A percentile compares a stretch with the other conserved stretches of the same genome.
phyloP scores from a whole-genome alignment of 1,140 invertebrate species.

The Dendrolimus kikuchii region DNA sequence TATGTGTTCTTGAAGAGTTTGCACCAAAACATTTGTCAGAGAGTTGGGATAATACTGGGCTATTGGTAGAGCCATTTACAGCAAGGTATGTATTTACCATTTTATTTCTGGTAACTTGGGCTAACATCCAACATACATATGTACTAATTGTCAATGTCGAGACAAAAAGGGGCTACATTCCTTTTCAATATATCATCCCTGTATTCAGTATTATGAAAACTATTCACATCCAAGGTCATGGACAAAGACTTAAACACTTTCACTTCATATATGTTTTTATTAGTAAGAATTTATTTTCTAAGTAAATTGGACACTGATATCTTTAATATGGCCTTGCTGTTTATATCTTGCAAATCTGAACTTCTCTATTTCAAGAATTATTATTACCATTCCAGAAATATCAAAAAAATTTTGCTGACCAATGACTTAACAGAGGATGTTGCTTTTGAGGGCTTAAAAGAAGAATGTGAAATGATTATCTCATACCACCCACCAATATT shows the following conservation, averaged over 20 bases:
- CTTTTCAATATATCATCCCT: too few species aligned
- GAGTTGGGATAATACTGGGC: constrained; percentile 96
- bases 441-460: constrained; percentile 84
- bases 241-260: too few species aligned
- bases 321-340: too few species aligned
- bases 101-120: background rate
- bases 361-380: background rate
- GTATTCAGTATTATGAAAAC: too few species aligned
- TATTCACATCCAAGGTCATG: too few species aligned
- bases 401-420: constrained; percentile 87
- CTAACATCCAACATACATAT: too few species aligned
- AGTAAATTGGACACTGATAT: too few species aligned
- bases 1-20: constrained; percentile 78
- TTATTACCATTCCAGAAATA: constrained; percentile 40
- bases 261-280: background rate
- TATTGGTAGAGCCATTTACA: constrained; percentile 86
- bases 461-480: constrained; percentile 85
- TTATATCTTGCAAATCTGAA: background rate
- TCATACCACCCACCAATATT: constrained; percentile 98
- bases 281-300: constrained; percentile 9
- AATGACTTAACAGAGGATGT: constrained; percentile 96
- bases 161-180: too few species aligned
- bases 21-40: constrained; percentile 83
- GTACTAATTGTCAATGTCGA: too few species aligned
- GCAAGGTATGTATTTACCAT: constrained; percentile 45